Evolutionary conservation across 1,140 invertebrate species (phyloP), one percentile per base, ranked within the genome.

Genomic region (Notospermus geniculatus): DNA sequence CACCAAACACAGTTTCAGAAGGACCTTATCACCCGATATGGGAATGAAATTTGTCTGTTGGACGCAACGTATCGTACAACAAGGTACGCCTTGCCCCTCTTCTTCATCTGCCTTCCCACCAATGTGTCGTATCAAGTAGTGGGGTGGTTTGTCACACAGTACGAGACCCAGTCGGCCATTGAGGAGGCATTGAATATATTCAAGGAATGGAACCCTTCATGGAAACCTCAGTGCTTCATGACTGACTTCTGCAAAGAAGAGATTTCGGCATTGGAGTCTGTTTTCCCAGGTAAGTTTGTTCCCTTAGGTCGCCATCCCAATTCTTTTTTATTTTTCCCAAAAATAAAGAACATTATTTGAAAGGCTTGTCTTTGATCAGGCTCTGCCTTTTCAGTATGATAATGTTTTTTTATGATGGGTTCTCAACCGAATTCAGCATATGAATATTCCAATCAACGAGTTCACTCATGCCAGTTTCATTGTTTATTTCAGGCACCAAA

Each of bases 61-160:
- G 68, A 70, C 64, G 59, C 68, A 13, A 68, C 68, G 5, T 70
- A 68, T 57, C 63, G 59, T n/a, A 64, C 57, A 13, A 60, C 46
- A 9, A 70, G 66, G 32, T 70, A 62, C 64, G 66, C 62, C 4
- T 27, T 70, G 29, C 61, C 68, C 28, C 55, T 70, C 9, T 66
- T 68, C 39, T 68, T 67, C 54, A 23, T 70, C 1, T 60, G 55
- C 55, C 62, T 70, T 17, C 23, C 32, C 15, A 70, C 68, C 25
- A 66, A 70, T 63, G 59, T 62, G 52, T 59, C 57, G 2, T 63
- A 63, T 46, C 7, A 41, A 1, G 54, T 61, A 15, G 60, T 65
- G 23, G 66, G 25, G 29, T 45, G 52, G 22, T 70, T 70, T 54
- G 52, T 70, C 11, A 22, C 64, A 29, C 43, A 65, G 30, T 41